These are phyloP conservation scores for Camptogramma bilineatum DNA, from an alignment of 2,888 invertebrate species.

Conservation along the genomic window DNA sequence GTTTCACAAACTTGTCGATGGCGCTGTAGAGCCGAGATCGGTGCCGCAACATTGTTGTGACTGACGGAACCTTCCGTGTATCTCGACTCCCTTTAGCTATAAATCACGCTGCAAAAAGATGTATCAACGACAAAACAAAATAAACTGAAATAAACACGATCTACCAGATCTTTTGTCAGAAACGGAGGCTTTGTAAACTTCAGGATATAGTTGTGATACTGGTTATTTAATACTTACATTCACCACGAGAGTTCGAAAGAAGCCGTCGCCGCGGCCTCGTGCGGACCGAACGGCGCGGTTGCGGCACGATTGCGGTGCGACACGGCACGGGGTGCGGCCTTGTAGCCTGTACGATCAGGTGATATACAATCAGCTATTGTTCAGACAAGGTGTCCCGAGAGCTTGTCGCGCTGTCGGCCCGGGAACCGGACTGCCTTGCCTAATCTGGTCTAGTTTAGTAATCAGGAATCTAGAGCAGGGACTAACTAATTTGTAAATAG, in stretches of 20 bases:
- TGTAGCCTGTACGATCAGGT: too few relatives aligned
- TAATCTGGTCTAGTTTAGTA: conserved; percentile 8
- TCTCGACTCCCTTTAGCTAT: not conserved
- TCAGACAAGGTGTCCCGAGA: not conserved
- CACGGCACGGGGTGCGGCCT: not conserved
- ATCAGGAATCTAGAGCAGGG: conserved; percentile 8
- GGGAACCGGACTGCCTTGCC: conserved; percentile 15
- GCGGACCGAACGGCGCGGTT: not conserved
- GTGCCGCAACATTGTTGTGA: not conserved
- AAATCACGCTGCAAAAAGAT: not conserved
- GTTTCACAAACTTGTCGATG: conserved; percentile 14
- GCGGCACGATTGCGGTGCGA: not conserved
- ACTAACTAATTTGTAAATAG: not conserved
- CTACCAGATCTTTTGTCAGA: not conserved
- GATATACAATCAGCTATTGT: conserved; percentile 10
- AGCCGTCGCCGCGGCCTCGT: not conserved
- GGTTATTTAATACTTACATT: not conserved
- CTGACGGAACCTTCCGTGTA: not conserved
- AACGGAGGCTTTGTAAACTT: not conserved
- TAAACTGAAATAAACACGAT: not conserved
- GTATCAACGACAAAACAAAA: not conserved
- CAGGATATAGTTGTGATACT: not conserved
- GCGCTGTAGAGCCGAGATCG: conserved; percentile 4
- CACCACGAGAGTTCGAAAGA: not conserved
- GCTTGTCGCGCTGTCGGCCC: not conserved